Base-by-base conservation (phyloP, 2,888 invertebrate species). In the Drosophila meridionalis region DNA sequence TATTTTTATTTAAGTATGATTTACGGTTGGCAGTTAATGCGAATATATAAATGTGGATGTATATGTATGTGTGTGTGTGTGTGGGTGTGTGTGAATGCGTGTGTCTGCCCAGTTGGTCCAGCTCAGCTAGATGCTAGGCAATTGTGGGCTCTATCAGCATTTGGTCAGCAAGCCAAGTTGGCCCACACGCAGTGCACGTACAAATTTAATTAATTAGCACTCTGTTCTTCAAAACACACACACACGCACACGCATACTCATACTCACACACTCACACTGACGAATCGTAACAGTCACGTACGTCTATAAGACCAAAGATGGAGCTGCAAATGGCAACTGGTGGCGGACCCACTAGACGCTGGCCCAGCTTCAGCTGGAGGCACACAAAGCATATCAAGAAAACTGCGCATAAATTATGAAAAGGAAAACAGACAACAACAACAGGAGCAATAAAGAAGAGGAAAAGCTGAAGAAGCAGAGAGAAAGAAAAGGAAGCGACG, bases 141-240 rank as follows among this genome's bases (percentile, higher is more conserved):
- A 61, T 66, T 71, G 62, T 76, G 32, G 71, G 68, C 69, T 70
- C 80, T 87, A 84, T 82, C 83, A 84, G 73, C 83, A 76, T 82
- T 80, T 84, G 82, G 84, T 84, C 83, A 83, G 82, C 80, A 70
- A 74, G 82, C 43, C 34, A 34, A 69, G 26, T 69, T 69, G 78
- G 73, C 73, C 69, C 80, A 83, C 70, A 74, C 77, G 72, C 73
- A 73, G 64, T 63, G 71, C 84, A 84, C 87, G 84, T 87, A 84
- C 87, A 87, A 87, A 84, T 84, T 87, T 87, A 84, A 84, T 84
- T 84, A 84, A 87, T 87, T 87, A 84, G 87, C 87, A 87, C 86
- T 87, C 81, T 87, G 83, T 87, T 87, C 81, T 68, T 76, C 78
- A 75, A 78, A 84, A 80, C 28, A 56, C n/a, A 83, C 47, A 77